phyloP scores from a whole-genome alignment of 2,888 invertebrate species.

The Teinopalpus imperialis region DNA sequence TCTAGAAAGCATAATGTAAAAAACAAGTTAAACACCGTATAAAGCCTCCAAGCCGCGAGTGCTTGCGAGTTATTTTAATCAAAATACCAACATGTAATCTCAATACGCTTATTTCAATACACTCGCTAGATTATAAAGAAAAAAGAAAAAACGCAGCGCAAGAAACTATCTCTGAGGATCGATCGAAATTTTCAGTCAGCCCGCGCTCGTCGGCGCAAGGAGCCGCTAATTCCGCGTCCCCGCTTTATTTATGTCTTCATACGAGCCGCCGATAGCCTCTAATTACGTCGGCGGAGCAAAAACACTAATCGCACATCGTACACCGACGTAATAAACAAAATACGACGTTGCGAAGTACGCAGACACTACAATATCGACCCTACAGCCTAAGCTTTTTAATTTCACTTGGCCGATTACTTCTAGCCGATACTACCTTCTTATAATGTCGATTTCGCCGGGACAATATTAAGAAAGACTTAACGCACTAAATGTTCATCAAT shows the following conservation, averaged over 20 bases:
- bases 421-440: too few species aligned
- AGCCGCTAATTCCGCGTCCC: conserved; percentile 66
- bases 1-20: conserved; percentile 11
- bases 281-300: conserved; percentile 75
- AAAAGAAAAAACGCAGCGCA: conserved; percentile 39
- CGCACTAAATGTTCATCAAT: conserved; percentile 3
- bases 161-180: conserved; percentile 47
- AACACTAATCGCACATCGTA: conserved; percentile 77
- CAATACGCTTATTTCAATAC: conserved; percentile 17
- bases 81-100: conserved; percentile 21
- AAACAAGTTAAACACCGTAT: conserved; percentile 10
- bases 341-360: conserved; percentile 7
- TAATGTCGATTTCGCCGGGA: background rate
- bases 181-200: conserved; percentile 63
- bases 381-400: background rate
- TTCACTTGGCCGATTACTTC: too few species aligned
- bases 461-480: conserved; percentile 2
- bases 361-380: conserved; percentile 16
- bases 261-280: conserved; percentile 78
- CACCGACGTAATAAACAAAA: conserved; percentile 34
- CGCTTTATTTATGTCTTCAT: conserved; percentile 81
- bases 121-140: conserved; percentile 8
- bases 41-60: background rate
- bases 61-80: conserved; percentile 17
- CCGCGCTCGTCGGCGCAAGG: conserved; percentile 45